A percentile compares a stretch with the other conserved stretches of the same genome.
These are phyloP conservation scores for Leptoteleia sp. DNA, from an alignment of 1,140 invertebrate genomes.

Conservation along the genomic window DNA sequence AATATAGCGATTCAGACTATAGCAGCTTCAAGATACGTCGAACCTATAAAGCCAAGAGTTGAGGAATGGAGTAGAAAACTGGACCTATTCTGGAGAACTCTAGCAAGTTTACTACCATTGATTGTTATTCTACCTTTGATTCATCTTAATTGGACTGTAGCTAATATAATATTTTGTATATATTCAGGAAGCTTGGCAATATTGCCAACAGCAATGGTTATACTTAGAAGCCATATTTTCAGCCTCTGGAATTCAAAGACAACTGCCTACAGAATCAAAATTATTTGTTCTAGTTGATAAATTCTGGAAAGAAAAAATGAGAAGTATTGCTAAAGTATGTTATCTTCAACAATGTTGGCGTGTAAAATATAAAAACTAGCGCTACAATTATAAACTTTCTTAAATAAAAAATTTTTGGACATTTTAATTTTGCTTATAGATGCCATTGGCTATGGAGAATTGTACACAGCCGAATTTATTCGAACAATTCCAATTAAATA, in stretches of 20 bases:
- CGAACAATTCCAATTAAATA: constrained; percentile 88
- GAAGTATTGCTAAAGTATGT: constrained; percentile 85
- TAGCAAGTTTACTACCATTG: constrained; percentile 77
- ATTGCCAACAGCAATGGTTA: constrained; percentile 92
- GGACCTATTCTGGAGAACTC: constrained; percentile 88
- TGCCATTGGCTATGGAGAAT: constrained; percentile 86
- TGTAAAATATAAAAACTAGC: no score
- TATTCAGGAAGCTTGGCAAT: constrained; percentile 90
- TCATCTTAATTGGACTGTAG: no score
- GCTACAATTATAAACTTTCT: no score
- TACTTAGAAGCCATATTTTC: constrained; percentile 94
- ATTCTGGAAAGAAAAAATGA: constrained; percentile 92
- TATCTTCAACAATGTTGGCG: not conserved
- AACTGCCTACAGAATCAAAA: constrained; percentile 91
- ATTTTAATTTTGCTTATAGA: constrained; percentile 73
- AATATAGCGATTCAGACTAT: constrained; percentile 93
- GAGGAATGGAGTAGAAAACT: constrained; percentile 89
- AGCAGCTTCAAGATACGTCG: constrained; percentile 90
- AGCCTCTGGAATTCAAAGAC: constrained; percentile 93
- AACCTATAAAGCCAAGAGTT: constrained; percentile 89
- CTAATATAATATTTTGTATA: constrained; percentile 18
- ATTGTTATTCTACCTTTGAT: no score
- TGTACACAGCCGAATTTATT: constrained; percentile 85
- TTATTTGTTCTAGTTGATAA: constrained; percentile 92
- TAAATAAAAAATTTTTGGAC: no score